A percentile compares a stretch with the other conserved stretches of the same genome.
phyloP scores from a whole-genome alignment of 2,113 vertebrate species.

The Cygnus buccinator region DNA sequence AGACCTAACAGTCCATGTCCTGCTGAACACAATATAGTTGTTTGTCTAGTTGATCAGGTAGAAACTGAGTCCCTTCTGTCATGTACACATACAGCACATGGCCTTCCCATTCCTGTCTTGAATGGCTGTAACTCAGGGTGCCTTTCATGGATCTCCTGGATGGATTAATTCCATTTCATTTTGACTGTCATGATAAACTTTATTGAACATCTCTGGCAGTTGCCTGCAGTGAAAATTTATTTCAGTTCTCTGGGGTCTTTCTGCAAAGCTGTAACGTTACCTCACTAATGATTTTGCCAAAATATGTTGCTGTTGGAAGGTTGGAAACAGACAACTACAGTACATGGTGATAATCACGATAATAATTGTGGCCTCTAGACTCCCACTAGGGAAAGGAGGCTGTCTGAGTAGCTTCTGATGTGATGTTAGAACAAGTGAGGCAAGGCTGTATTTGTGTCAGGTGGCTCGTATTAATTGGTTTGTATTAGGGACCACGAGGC shows the following conservation, averaged over 20 bases:
- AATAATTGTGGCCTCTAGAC: not conserved
- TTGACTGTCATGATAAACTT: not conserved
- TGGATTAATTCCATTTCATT: not conserved
- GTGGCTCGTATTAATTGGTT: not conserved
- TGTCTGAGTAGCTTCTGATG: not conserved
- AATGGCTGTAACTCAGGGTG: not conserved
- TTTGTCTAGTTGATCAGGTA: not conserved
- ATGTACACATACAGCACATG: not conserved
- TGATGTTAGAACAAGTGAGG: not conserved
- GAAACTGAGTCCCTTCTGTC: not conserved
- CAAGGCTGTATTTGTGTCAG: not conserved
- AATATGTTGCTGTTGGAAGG: not conserved
- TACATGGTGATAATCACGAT: not conserved
- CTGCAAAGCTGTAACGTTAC: not conserved
- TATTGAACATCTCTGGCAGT: not conserved
- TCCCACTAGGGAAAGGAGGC: not conserved
- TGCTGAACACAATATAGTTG: not conserved
- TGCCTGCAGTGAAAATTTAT: not conserved
- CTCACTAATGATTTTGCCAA: not conserved
- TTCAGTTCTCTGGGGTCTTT: not conserved
- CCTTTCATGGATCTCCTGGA: not conserved
- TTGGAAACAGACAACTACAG: not conserved
- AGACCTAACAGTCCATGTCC: not conserved
- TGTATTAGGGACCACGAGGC: not conserved
- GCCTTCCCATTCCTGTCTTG: not conserved